Percentiles rank a stretch among this genome's conserved stretches.
These are phyloP conservation scores for Apolygus lucorum DNA, from an alignment of 1,140 invertebrate genomes.

Conservation along the genomic window DNA sequence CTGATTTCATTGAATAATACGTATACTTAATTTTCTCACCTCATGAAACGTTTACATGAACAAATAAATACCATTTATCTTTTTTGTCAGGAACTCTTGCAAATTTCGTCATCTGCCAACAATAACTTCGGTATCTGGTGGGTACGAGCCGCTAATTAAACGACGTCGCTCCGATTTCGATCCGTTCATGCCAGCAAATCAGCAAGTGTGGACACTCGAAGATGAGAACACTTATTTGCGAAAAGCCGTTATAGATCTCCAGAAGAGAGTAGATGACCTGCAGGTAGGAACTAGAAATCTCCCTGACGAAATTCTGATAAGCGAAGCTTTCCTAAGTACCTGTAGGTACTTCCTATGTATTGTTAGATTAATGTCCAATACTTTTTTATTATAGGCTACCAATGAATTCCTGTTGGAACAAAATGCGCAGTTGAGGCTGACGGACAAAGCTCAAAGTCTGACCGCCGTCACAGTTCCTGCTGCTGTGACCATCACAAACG, in stretches of 20 bases:
- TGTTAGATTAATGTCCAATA: conserved; percentile 45
- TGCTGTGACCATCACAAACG: conserved; percentile 49
- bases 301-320: background rate
- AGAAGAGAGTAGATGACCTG: conserved; percentile 48
- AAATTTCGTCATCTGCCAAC: conserved; percentile 39
- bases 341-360: background rate
- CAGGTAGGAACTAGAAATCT: conserved; percentile 7
- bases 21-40: too few species aligned
- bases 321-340: background rate
- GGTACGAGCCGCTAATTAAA: conserved; percentile 15
- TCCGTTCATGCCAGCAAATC: conserved; percentile 19
- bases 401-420: conserved; percentile 74
- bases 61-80: background rate
- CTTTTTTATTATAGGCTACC: conserved; percentile 54
- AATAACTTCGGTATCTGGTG: conserved; percentile 13
- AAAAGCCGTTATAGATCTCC: conserved; percentile 63
- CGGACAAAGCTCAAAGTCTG: conserved; percentile 46
- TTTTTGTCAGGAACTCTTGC: conserved; percentile 37
- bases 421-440: conserved; percentile 64
- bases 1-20: too few species aligned
- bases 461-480: conserved; percentile 48
- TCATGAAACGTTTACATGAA: too few species aligned
- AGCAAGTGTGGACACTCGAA: conserved; percentile 44
- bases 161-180: conserved; percentile 22
- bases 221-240: conserved; percentile 64